Percentiles rank a stretch among this genome's conserved stretches.
phyloP scores from a whole-genome alignment of 2,888 invertebrate species.

The Polydrusus cervinus region DNA sequence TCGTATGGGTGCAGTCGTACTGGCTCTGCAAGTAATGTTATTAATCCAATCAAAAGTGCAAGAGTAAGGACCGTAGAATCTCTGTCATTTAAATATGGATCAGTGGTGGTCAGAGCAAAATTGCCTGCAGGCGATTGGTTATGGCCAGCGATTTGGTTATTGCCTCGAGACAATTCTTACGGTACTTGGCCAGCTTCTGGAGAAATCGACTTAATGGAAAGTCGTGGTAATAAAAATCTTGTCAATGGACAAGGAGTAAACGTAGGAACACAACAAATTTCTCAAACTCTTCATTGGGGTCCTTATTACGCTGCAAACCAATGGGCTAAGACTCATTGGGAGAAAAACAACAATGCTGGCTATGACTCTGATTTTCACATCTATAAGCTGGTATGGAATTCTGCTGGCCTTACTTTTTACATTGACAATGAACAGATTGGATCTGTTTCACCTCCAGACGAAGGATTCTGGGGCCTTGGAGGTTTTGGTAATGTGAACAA shows the following conservation, averaged over 20 bases:
- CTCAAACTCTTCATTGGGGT: conserved; percentile 80
- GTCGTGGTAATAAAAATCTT: conserved; percentile 76
- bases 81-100: conserved; percentile 78
- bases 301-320: conserved; percentile 75
- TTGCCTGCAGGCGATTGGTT: conserved; percentile 83
- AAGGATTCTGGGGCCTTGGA: conserved; percentile 51
- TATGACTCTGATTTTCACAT: conserved; percentile 77
- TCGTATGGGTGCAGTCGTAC: conserved; percentile 82
- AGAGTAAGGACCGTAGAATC: conserved; percentile 77
- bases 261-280: conserved; percentile 76
- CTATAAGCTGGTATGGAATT: conserved; percentile 81
- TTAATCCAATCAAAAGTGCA: conserved; percentile 81
- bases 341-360: conserved; percentile 67
- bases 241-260: conserved; percentile 52
- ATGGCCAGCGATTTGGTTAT: conserved; percentile 82
- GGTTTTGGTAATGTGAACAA: conserved; percentile 64
- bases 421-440: conserved; percentile 75
- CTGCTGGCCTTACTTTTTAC: conserved; percentile 72
- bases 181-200: conserved; percentile 83
- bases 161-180: conserved; percentile 78
- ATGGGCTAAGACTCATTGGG: conserved; percentile 74
- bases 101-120: conserved; percentile 78
- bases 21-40: conserved; percentile 63
- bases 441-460: conserved; percentile 71
- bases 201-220: conserved; percentile 82